Conservation (phyloP, 1,140 invertebrate genomes). For the Orchesella cincta region DNA sequence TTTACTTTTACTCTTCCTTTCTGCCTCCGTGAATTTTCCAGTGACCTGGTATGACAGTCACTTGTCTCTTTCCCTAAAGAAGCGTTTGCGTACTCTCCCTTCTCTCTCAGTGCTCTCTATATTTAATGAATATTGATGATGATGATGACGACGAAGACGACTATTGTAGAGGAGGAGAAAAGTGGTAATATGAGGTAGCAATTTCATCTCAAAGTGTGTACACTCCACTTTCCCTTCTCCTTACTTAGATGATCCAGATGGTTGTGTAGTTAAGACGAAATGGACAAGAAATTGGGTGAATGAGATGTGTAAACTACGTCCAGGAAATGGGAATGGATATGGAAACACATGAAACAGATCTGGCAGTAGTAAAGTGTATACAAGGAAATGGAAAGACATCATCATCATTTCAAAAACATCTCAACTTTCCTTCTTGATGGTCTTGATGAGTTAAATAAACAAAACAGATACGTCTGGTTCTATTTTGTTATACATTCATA, state of each 20-base stretch:
- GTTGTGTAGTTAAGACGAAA: neutral
- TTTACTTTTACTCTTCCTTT: neutral
- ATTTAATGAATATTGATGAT: conserved; percentile 19
- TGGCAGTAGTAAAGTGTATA: neutral
- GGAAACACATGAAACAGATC: neutral
- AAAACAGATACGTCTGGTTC: neutral
- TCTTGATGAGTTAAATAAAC: neutral
- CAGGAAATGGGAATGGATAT: neutral
- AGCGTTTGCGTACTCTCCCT: neutral
- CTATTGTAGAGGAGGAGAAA: neutral
- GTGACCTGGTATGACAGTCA: neutral
- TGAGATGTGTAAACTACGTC: conserved; percentile 1
- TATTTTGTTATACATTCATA: neutral
- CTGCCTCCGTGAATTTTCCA: neutral
- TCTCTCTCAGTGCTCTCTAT: neutral
- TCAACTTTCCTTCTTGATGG: neutral
- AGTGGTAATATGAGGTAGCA: neutral
- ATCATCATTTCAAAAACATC: neutral
- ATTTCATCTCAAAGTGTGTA: neutral
- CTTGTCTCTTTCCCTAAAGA: neutral
- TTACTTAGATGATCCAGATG: neutral
- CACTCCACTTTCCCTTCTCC: neutral
- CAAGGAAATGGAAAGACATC: neutral
- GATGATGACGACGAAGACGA: neutral
- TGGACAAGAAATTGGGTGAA: conserved; percentile 13